A percentile compares a stretch with the other conserved stretches of the same genome.
phyloP scores from a whole-genome alignment of 1,140 invertebrate species.

The Elysia chlorotica region DNA sequence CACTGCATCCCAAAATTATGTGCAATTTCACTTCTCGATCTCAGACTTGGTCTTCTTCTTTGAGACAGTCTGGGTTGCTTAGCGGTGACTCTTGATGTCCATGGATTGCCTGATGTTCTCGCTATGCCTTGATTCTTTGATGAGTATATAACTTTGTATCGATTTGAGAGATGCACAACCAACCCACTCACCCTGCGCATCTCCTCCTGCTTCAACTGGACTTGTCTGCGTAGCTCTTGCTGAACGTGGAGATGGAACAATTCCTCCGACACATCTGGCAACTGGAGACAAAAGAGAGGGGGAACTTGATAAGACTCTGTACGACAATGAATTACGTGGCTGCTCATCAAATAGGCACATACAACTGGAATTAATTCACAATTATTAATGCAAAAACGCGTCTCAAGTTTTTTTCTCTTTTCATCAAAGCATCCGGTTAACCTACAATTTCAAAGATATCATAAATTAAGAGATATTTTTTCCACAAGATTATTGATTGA shows the following conservation, averaged over 20 bases:
- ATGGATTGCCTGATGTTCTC: too few species aligned
- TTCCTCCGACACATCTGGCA: slow-evolving; percentile 17
- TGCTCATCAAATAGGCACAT: not conserved
- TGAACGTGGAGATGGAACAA: slow-evolving; percentile 17
- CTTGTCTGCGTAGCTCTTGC: slow-evolving; percentile 11
- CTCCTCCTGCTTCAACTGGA: slow-evolving; percentile 20
- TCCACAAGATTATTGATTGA: too few species aligned
- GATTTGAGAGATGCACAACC: too few species aligned
- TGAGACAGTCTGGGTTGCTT: too few species aligned
- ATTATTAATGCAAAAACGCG: not conserved
- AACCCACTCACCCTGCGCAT: slow-evolving; percentile 7
- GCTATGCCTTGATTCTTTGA: too few species aligned
- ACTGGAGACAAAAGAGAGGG: not conserved
- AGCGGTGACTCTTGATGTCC: too few species aligned
- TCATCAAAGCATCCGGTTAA: not conserved
- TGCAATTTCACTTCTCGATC: too few species aligned
- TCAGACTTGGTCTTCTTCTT: too few species aligned
- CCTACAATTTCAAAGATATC: not conserved
- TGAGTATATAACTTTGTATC: too few species aligned
- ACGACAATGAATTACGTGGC: too few species aligned
- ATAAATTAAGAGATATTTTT: too few species aligned
- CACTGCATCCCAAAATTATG: too few species aligned
- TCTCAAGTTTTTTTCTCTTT: not conserved
- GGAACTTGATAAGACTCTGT: not conserved
- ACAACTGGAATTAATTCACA: not conserved